These are phyloP conservation scores for Temnothorax curvispinosus DNA, from an alignment of 1,140 invertebrate species.

Conservation along the genomic window DNA sequence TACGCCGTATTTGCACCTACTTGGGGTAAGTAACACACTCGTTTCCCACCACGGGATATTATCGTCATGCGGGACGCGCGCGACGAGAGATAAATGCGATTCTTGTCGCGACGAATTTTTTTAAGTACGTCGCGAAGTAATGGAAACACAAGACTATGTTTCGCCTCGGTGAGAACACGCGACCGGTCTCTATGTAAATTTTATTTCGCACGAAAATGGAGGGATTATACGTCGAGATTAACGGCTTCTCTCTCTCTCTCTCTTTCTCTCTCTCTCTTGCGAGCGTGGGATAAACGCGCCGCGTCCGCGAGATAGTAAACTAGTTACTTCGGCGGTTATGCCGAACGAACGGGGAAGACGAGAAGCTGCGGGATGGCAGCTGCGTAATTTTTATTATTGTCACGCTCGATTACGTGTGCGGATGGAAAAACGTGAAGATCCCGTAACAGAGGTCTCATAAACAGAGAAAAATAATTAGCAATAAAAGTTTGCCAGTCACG, in stretches of 20 bases:
- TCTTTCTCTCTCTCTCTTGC: background rate
- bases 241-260: constrained; percentile 9
- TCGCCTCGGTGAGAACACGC: background rate
- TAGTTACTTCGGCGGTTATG: constrained; percentile 38
- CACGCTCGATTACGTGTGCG: constrained; percentile 56
- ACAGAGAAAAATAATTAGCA: constrained; percentile 68
- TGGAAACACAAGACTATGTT: background rate
- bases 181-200: constrained; percentile 40
- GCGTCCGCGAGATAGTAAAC: constrained; percentile 30
- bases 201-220: constrained; percentile 28
- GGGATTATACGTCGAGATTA: constrained; percentile 35
- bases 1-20: constrained; percentile 40
- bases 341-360: constrained; percentile 18
- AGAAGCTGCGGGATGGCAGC: constrained; percentile 8
- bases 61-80: background rate
- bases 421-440: constrained; percentile 18
- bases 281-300: constrained; percentile 11
- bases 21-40: background rate
- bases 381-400: constrained; percentile 61
- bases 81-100: constrained; percentile 32
- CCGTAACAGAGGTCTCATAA: constrained; percentile 39
- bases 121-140: background rate
- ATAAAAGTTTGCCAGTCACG: constrained; percentile 54
- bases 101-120: constrained; percentile 14
- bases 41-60: background rate